Conservation (phyloP, 2,888 invertebrate species). For the Synanthedon andrenaeformis region DNA sequence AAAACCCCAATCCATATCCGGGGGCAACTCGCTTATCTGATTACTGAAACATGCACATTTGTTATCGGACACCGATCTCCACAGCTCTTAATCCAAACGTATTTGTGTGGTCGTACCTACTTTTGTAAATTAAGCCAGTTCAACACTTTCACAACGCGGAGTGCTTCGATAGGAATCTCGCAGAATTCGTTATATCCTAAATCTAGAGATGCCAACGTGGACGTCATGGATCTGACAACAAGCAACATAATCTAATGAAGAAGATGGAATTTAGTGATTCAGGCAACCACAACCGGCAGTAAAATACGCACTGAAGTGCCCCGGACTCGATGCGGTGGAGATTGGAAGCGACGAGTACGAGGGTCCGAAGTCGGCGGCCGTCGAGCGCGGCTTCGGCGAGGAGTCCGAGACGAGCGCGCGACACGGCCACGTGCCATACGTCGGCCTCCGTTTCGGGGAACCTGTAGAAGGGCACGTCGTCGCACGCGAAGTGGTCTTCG, state of each 20-base stretch:
- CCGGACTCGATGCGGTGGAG: slow-evolving; percentile 78
- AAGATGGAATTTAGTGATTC: background rate
- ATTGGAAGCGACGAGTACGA: slow-evolving; percentile 81
- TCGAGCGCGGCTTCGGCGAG: slow-evolving; percentile 79
- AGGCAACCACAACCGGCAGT: background rate
- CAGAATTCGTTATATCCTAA: slow-evolving; percentile 80
- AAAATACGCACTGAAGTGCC: slow-evolving; percentile 75
- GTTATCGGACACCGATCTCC: background rate
- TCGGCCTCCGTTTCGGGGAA: slow-evolving; percentile 36
- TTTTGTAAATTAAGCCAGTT: slow-evolving; percentile 84
- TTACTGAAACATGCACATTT: slow-evolving; percentile 70
- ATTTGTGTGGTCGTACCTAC: slow-evolving; percentile 47
- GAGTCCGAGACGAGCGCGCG: slow-evolving; percentile 76
- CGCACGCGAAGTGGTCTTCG: slow-evolving; percentile 39
- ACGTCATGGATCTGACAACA: slow-evolving; percentile 77
- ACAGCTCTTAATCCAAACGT: background rate
- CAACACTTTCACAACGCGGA: slow-evolving; percentile 73
- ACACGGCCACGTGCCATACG: slow-evolving; percentile 77
- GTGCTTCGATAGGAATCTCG: slow-evolving; percentile 74
- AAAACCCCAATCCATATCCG: slow-evolving; percentile 75
- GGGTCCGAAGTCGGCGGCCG: slow-evolving; percentile 77
- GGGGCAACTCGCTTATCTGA: slow-evolving; percentile 61
- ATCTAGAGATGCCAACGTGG: slow-evolving; percentile 82
- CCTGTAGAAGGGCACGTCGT: slow-evolving; percentile 37
- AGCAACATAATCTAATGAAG: slow-evolving; percentile 1